A percentile compares a stretch with the other conserved stretches of the same genome.
Conservation (phyloP, 1,140 invertebrate genomes). For the Drosophila hydei region DNA sequence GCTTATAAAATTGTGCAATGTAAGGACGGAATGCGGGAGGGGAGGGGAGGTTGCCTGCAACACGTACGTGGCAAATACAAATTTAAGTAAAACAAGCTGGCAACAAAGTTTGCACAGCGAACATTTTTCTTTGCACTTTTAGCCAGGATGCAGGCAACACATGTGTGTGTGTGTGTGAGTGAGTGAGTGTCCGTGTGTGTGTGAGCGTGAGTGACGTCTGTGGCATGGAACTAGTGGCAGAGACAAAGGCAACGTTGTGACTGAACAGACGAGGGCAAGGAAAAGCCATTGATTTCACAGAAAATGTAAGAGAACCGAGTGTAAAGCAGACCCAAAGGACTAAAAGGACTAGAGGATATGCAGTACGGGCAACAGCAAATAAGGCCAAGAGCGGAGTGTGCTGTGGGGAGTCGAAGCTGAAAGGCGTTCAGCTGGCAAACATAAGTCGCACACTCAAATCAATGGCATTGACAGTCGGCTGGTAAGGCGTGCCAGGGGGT, state of each 20-base stretch:
- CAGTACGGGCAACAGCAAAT: constrained; percentile 7
- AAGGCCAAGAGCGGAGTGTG: background rate
- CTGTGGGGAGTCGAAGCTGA: constrained; percentile 15
- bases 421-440: constrained; percentile 77
- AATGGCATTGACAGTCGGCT: constrained; percentile 72
- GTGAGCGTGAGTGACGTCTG: constrained; percentile 22
- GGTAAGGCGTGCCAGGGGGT: constrained; percentile 20
- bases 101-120: constrained; percentile 64
- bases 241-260: constrained; percentile 42
- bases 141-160: constrained; percentile 40
- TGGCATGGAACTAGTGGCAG: constrained; percentile 16
- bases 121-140: constrained; percentile 46
- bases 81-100: constrained; percentile 71
- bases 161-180: background rate
- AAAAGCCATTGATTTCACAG: constrained; percentile 68
- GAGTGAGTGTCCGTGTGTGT: constrained; percentile 3
- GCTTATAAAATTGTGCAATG: constrained; percentile 20
- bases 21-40: background rate
- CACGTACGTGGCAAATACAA: constrained; percentile 53
- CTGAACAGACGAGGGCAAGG: constrained; percentile 33
- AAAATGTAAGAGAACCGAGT: constrained; percentile 30
- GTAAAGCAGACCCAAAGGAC: constrained; percentile 19
- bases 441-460: constrained; percentile 78
- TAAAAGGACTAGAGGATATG: constrained; percentile 12
- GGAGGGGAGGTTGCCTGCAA: constrained; percentile 11